Evolutionary conservation across 2,888 invertebrate species (phyloP).

Genomic region (Drosophila barbarae): DNA sequence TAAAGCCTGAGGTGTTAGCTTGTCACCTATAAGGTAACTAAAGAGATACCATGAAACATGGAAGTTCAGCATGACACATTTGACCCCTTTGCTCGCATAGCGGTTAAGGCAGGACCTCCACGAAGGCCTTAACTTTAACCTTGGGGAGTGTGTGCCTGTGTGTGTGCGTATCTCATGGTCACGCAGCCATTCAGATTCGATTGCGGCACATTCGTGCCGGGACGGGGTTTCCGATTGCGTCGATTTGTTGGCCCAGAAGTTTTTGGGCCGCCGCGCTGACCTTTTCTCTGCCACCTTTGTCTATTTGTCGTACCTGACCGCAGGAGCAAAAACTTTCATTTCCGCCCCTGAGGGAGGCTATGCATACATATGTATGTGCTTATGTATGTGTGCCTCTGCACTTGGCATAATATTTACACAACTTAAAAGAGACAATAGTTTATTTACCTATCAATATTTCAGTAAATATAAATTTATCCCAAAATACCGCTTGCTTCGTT

Average conservation of each 20-base stretch:
- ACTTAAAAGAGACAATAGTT: not conserved
- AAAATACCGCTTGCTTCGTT: rapidly evolving
- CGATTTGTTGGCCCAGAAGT: conserved; percentile 42
- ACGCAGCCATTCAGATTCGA: conserved; percentile 33
- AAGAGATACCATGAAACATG: not conserved
- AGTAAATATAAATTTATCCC: too few species aligned
- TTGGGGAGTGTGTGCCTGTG: not conserved
- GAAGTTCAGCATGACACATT: not conserved
- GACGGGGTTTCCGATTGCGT: conserved; percentile 34
- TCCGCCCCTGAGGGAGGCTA: conserved; percentile 12
- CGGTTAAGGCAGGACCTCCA: conserved; percentile 10
- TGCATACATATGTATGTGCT: not conserved
- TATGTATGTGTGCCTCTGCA: not conserved
- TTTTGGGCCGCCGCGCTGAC: conserved; percentile 30
- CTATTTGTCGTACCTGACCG: conserved; percentile 34
- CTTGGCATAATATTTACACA: not conserved
- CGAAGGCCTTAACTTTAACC: conserved; percentile 9
- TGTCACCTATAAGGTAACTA: too few species aligned
- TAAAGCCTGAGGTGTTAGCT: not conserved
- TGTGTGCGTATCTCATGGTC: conserved; percentile 14
- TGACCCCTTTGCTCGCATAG: not conserved
- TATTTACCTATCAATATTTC: not conserved
- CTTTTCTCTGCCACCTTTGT: conserved; percentile 33
- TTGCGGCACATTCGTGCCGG: conserved; percentile 24
- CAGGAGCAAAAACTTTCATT: conserved; percentile 42